Evolutionary conservation across 1,140 invertebrate species (phyloP).

Genomic region (Theocolax elegans): DNA sequence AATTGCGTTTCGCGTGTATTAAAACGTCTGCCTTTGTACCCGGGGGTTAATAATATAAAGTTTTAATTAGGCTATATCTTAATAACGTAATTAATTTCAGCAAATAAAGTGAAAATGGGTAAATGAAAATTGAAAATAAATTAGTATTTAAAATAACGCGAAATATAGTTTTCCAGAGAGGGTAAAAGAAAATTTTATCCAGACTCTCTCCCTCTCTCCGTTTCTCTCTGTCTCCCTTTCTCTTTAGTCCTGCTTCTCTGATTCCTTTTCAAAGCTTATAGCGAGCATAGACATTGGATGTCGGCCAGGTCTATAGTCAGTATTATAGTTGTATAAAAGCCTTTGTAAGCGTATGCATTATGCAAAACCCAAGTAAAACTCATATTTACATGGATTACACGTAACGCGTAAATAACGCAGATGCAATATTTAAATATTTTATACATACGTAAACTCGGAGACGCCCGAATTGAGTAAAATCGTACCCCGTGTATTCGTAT

Average conservation of each 20-base stretch:
- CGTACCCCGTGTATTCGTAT: no score
- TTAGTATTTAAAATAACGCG: no score
- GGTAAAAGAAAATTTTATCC: neutral
- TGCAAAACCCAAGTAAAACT: neutral
- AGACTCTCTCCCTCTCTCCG: neutral
- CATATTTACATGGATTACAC: neutral
- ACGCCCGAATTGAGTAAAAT: no score
- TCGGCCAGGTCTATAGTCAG: neutral
- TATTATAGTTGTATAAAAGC: neutral
- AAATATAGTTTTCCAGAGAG: no score
- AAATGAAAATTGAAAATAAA: no score
- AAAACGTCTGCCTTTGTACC: neutral
- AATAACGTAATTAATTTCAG: no score
- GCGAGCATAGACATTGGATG: neutral
- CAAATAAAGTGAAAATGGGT: no score
- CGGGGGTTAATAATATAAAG: no score
- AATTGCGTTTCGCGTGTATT: no score
- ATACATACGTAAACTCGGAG: neutral
- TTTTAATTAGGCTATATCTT: no score
- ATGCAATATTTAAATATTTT: neutral
- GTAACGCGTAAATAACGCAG: neutral
- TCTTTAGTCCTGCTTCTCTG: neutral
- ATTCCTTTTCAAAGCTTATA: neutral
- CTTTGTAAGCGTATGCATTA: neutral
- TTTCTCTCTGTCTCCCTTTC: no score